A percentile compares a stretch with the other conserved stretches of the same genome.
Conservation (phyloP, 1,140 invertebrate genomes). For the Parasteatoda tepidariorum region DNA sequence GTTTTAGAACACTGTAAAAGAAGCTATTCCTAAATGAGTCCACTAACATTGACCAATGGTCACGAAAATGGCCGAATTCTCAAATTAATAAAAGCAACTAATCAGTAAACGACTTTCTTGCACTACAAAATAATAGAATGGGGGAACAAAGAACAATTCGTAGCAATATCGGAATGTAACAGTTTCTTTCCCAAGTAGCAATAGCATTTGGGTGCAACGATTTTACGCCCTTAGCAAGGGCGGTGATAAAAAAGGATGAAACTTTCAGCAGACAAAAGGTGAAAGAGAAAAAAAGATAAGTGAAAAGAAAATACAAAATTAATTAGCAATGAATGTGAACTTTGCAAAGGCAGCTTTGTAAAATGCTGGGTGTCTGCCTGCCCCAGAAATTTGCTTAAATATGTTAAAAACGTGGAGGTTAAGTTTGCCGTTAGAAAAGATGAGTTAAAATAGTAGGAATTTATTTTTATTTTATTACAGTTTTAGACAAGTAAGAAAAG, state of each 20-base stretch:
- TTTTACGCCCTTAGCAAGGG: conserved; percentile 32
- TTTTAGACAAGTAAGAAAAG: too few relatives aligned
- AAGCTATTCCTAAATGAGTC: too few relatives aligned
- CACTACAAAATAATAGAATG: too few relatives aligned
- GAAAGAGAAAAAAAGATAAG: neutral
- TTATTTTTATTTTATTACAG: too few relatives aligned
- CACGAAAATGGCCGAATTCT: conserved; percentile 42
- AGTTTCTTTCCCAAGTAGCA: conserved; percentile 2
- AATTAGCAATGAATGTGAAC: conserved; percentile 11
- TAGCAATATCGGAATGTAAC: conserved; percentile 18
- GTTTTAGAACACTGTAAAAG: too few relatives aligned
- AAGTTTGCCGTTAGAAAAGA: neutral
- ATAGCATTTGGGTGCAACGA: conserved; percentile 41
- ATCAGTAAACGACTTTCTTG: neutral
- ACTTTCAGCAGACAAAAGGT: neutral
- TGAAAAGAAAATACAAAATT: neutral
- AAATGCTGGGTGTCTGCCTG: neutral
- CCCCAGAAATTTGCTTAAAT: neutral
- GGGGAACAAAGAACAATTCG: conserved; percentile 18
- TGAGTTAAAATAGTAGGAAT: too few relatives aligned
- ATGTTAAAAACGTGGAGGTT: neutral
- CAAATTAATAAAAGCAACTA: neutral
- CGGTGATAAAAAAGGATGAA: conserved; percentile 1
- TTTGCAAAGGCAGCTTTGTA: too few relatives aligned
- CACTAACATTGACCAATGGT: conserved; percentile 46